Base-by-base conservation (phyloP, 1,140 invertebrate genomes). In the Caenorhabditis elegans region DNA sequence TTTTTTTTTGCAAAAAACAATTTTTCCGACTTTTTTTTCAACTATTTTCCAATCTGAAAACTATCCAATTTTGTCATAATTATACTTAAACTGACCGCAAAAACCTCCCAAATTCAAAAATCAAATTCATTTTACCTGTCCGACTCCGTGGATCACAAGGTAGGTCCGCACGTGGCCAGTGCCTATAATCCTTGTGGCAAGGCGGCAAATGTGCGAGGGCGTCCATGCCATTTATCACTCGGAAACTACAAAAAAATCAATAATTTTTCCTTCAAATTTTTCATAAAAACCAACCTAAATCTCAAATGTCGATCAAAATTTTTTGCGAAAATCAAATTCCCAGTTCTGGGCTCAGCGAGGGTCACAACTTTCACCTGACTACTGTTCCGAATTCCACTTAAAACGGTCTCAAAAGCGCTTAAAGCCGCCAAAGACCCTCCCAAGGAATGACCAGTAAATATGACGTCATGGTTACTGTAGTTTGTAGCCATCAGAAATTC, bases 391-490 rank as follows among this genome's bases (percentile, higher is more conserved):
- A 70, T 17, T 0, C 34, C 34, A 6, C 5, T 39, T n/a, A 70
- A 39, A 70, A 70, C 19, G 1, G 31, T 70, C 34, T 70, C 31
- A 39, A 70, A 70, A 22, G 60, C 60, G 2, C 31, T 39, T 8
- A 70, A n/a, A 22, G 60, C 34, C 0, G 60, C 60, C 3, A 70
- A 8, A 0, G 60, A 70, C 31, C 60, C 60, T 36, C 60, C 60
- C 5, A 70, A 34, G 10, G 60, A 70, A 26, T 70, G 60, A 0
- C 60, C 60, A 19, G 60, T 70, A 22, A 70, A 70, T 19, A 70
- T 70, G 60, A 70, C 60, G 17, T 70, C 60, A 39, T 70, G 60
- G 19, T 39, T 70, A 70, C 60, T 70, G 60, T 70, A 70, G 60
- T 70, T 70, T 3, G 31, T 10, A 19, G 36, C 31, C 5, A 39